Base-by-base conservation (phyloP, 1,140 invertebrate species). In the Brachionus plicatilis region DNA sequence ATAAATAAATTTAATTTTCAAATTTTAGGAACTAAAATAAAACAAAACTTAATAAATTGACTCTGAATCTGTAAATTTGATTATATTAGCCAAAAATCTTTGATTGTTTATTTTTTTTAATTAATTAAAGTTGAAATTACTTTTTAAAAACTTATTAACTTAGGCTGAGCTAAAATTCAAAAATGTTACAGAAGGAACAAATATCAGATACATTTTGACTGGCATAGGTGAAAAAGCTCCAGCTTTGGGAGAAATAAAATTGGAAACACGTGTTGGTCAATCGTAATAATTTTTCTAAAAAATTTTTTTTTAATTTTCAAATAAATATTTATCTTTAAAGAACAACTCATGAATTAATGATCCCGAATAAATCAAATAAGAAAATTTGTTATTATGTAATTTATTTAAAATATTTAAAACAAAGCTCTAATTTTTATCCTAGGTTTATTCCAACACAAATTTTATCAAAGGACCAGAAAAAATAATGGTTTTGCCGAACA, bases 361-460 rank as follows among this genome's bases (percentile, higher is more conserved):
- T 90, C 12, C 88, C 89, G 3, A 90, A 90, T 85, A 86, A 87
- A 12, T 89, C 88, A 14, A 88, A 86, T 72, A 88, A 87, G 85
- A 90, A 88, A 79, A 85, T 89, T 2, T 87, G 86, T 33, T 89
- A 87, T 80, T 86, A 76, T 83, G 89, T 88, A 86, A 37, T 37
- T 37, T 37, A 37, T 37, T 37, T 37, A 37, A 37, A 6, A 37
- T 6, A 37, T 37, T 37, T 0, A 37, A 37, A 37, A 7, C 33
- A 37, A 7, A 37, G 33, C 33, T 7, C 0, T 0, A 6, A 37
- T 7, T 37, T 37, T 20, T 47, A 17, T 29, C 86, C 1, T 83
- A 89, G 88, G 88, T 89, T 75, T 87, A 88, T 75, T 87, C 88
- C 17, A 88, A 89, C 84, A 75, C 89, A 2, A 84, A 86, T 27